Evolutionary conservation across 2,797 vertebrate genomes (phyloP), one percentile per base, ranked within the genome.

Genomic region (Gymnothorax reevesii): DNA sequence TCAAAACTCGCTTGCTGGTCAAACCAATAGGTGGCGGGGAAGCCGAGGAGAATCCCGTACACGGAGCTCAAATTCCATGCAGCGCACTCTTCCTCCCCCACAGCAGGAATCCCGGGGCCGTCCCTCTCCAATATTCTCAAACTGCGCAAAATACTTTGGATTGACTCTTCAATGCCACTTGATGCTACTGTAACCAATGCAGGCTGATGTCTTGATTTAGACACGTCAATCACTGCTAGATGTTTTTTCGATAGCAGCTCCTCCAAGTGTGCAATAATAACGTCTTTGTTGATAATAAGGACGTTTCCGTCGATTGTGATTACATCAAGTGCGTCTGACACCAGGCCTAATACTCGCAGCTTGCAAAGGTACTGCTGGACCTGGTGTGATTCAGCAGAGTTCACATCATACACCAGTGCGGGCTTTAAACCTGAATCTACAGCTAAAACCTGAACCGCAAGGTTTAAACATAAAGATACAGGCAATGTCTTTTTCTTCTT

Each of bases 21-120:
- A 83, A 99, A 99, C 93, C 97, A 95, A 86, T 99, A 99, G 0
- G 94, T 92, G 0, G 94, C 94, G 0, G 98, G 98, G 90, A 97
- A 99, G 75, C 97, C 97, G 88, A 99, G 89, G 87, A 99, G 94
- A 85, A 97, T 92, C 25, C 98, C 98, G 42, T 97, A 97, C 0
- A 97, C 4, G 0, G 97, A 95, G 91, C 98, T 99, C 73, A 99
- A 93, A 91, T 99, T 98, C 97, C 98, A 99, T 0, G 89, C 90
- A 0, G 91, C 0, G 7, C 92, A 89, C 17, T 86, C 85, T 0
- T 96, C 88, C 20, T 95, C 93, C 64, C 93, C 94, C 60, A 91
- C 90, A 71, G 91, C 93, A 64, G 94, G 64, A 0, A 84, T 85
- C 54, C 88, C 84, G 1, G 93, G 27, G 15, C 79, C n/a, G 0